Evolutionary conservation across 2,113 vertebrate genomes (phyloP), one percentile per base, ranked within the genome.

Genomic region (Oxygymnocypris stewartii): DNA sequence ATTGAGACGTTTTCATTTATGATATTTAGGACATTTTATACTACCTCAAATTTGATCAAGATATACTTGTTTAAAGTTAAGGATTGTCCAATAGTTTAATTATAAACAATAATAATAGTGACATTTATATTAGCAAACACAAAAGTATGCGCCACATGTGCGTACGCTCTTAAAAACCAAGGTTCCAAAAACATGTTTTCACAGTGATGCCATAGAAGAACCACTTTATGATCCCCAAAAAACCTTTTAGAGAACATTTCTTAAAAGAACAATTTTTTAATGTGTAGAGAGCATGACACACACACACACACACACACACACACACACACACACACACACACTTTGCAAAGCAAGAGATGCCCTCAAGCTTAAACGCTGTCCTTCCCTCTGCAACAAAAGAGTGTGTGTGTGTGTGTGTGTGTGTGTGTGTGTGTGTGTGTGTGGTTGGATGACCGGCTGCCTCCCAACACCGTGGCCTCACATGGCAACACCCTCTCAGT

Each of bases 401-500:
- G 51, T 42, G 59, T n/a, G 69, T 31, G 28, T 31, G 28, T 31
- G 28, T 31, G 51, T 42, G 59, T 79, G 61, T 42, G 51, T 69
- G 61, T 37, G 57, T 78, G 82, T 75, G 67, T 73, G 79, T 74
- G 90, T 90, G 69, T 87, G 88, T 88, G 85, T 92, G 92, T 91
- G 86, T 92, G 83, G 28, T 77, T 84, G 85, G 92, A 93, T 93
- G 85, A 89, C 91, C 91, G 92, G 89, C 88, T 92, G 85, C 82
- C 85, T 88, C 92, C 91, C 92, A 92, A 94, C 92, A 92, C 84
- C 85, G 89, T 89, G 89, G 89, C 93, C 94, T 93, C 91, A 95
- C 93, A 93, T 93, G 91, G 95, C 94, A 93, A 97, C 96, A 97
- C 97, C 97, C 95, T 95, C 92, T 92, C 75, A 91, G 93, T 98